Evolutionary conservation across 1,140 invertebrate genomes (phyloP).

Genomic region (Rhizoglyphus robini): DNA sequence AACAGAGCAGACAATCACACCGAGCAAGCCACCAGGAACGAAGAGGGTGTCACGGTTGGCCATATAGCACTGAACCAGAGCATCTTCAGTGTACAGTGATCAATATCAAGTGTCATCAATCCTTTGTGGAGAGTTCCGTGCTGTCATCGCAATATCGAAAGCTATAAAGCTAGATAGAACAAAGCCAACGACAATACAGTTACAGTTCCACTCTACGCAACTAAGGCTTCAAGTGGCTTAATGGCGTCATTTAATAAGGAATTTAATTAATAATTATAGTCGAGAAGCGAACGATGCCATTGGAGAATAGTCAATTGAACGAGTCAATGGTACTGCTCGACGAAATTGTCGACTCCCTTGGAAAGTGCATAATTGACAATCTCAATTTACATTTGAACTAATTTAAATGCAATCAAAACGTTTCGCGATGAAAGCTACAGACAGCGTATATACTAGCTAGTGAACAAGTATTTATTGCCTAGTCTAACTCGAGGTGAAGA

Average conservation of each 20-base stretch:
- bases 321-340: no score
- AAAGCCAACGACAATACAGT: not conserved
- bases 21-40: not conserved
- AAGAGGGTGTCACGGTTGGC: not conserved
- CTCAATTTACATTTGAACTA: not conserved
- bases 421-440: no score
- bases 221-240: not conserved
- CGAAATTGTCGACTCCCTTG: no score
- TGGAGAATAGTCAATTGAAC: no score
- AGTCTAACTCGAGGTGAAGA: no score
- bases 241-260: not conserved
- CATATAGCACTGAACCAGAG: not conserved
- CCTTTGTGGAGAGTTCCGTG: not conserved
- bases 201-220: not conserved
- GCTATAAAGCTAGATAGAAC: constrained; percentile 6
- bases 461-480: no score
- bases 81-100: not conserved
- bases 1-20: no score
- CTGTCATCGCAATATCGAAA: constrained; percentile 12
- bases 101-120: not conserved
- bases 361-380: not conserved
- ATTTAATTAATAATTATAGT: not conserved
- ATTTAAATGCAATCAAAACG: not conserved
- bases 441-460: no score
- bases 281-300: not conserved